phyloP scores from a whole-genome alignment of 2,113 vertebrate genomes.

The Epinephelus fuscoguttatus region DNA sequence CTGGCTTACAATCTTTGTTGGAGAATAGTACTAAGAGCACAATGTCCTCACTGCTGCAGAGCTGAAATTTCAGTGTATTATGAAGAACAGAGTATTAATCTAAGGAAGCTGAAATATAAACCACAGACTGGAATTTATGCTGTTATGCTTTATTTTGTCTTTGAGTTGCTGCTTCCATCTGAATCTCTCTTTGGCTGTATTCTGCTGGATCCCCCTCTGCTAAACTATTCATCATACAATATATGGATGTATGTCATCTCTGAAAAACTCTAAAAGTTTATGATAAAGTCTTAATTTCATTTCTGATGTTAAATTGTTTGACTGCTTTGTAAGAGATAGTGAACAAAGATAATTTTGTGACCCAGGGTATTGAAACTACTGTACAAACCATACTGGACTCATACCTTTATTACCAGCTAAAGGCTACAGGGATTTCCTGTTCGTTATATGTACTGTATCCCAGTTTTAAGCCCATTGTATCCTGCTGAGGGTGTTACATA shows the following conservation, averaged over 20 bases:
- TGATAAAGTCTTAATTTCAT: not conserved
- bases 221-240: not conserved
- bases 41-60: too few species aligned
- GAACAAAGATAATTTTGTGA: not conserved
- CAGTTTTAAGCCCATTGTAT: not conserved
- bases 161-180: not conserved
- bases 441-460: conserved; percentile 5
- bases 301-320: not conserved
- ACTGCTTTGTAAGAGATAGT: not conserved
- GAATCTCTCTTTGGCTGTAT: not conserved
- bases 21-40: not conserved
- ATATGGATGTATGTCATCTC: not conserved
- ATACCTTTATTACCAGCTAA: not conserved
- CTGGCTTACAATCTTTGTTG: not conserved
- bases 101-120: not conserved
- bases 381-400: not conserved
- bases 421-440: conserved; percentile 20
- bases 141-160: not conserved
- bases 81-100: not conserved
- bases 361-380: not conserved
- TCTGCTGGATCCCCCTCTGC: not conserved
- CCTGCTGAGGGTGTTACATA: conserved; percentile 30
- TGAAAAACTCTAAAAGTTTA: not conserved
- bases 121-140: not conserved
- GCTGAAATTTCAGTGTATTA: not conserved